Base-by-base conservation (phyloP, 2,113 vertebrate genomes). In the Pseudorasbora parva region DNA sequence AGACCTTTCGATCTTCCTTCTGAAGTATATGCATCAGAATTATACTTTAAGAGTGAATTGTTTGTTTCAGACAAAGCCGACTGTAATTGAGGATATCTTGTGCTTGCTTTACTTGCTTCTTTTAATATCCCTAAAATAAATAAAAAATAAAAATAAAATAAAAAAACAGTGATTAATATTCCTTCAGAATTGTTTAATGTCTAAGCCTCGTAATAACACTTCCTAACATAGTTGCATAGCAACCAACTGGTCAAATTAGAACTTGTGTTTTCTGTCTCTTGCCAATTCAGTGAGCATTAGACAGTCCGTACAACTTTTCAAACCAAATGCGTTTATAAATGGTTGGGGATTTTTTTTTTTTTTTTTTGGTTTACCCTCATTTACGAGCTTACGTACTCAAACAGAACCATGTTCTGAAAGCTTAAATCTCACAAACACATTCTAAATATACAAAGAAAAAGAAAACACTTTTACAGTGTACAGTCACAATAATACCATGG, bases 71-170 rank as follows among this genome's bases (percentile, higher is more conserved):
- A 47, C n/a, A 47, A 72, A 72, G 11, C 6, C 21, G 1, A 45
- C 5, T 45, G 21, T 23, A 41, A n/a, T 47, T 47, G n/a, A 72
- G 21, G 68, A 47, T 12, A 8, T 71, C 21, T 23, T 71, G 14
- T 45, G n/a, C 41, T 47, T 25, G 11, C 12, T 47, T 72, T 25
- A 43, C 9, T 12, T n/a, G 33, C 33, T 71, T n/a, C 17, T 9
- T 69, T 43, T 69, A 19, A n/a, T n/a, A n/a, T n/a, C n/a, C n/a
- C n/a, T n/a, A n/a, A n/a, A 43, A 69, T 69, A 37, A 68, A 66
- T 64, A 17, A 66, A 17, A 66, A 21, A 66, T 7, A 64, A 3
- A 27, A 19, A 51, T 1, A 49, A 0, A 14, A 1, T 7, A 19
- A 62, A 8, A 8, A 37, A 33, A 19, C 2, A 10, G 30, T 37